A percentile compares a stretch with the other conserved stretches of the same genome.
Conservation (phyloP, 2,113 vertebrate species). For the Anser brachyrhynchus region DNA sequence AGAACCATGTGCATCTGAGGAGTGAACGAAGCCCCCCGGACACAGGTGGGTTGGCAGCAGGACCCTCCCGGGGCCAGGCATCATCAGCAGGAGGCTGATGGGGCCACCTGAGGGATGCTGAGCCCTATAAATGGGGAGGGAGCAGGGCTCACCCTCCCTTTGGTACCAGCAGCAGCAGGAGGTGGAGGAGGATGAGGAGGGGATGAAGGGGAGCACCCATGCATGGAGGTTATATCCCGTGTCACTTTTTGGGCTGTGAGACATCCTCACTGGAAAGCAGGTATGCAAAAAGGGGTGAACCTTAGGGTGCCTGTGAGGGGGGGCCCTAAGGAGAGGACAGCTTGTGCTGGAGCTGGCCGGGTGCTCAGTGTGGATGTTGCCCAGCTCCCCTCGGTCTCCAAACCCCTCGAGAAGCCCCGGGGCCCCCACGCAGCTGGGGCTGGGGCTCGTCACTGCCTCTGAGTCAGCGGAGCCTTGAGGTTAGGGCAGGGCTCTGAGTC, state of each 20-base stretch:
- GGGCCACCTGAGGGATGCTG: background rate
- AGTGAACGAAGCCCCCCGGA: background rate
- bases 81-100: background rate
- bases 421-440: background rate
- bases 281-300: background rate
- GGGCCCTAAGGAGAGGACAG: background rate
- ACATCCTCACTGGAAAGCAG: background rate
- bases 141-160: rapidly evolving
- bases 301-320: background rate
- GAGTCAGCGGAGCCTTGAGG: constrained; percentile 39
- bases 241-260: rapidly evolving
- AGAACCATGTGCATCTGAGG: background rate
- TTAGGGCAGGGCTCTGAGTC: constrained; percentile 43
- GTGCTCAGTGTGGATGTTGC: background rate
- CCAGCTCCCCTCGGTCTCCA: background rate
- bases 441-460: background rate
- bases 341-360: background rate
- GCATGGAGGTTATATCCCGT: rapidly evolving
- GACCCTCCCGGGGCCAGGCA: background rate
- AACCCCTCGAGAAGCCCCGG: background rate
- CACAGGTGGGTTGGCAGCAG: background rate
- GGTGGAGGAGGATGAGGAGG: rapidly evolving
- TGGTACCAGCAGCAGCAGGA: rapidly evolving
- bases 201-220: rapidly evolving
- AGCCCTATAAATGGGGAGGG: background rate